These are phyloP conservation scores for Laterallus jamaicensis DNA, from an alignment of 2,113 vertebrate species.

Conservation along the genomic window DNA sequence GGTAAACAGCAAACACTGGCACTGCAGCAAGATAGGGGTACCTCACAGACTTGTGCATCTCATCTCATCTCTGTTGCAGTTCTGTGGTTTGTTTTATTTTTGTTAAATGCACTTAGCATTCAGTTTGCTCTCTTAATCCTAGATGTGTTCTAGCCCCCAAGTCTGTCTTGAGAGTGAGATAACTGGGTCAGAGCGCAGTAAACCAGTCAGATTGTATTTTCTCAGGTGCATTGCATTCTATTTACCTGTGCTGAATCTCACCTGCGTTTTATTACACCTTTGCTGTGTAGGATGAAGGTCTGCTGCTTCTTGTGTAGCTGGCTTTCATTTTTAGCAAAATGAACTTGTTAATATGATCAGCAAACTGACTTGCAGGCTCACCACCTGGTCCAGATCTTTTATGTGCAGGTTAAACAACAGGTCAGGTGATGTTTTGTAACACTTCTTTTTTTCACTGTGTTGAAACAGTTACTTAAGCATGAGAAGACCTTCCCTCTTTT, in stretches of 20 bases:
- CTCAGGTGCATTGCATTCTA: neutral
- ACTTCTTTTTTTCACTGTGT: neutral
- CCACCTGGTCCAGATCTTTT: neutral
- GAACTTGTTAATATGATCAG: neutral
- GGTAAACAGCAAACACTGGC: neutral
- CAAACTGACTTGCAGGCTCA: neutral
- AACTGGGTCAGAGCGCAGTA: neutral
- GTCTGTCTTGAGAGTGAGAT: neutral
- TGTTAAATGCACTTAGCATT: neutral
- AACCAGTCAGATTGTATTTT: neutral
- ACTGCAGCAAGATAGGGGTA: neutral
- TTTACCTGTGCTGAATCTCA: neutral
- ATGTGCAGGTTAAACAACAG: neutral
- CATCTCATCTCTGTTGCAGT: neutral
- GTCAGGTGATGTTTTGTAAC: neutral
- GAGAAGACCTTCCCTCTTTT: neutral
- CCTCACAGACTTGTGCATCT: neutral
- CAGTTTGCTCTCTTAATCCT: neutral
- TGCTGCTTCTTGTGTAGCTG: neutral
- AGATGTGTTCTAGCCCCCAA: neutral
- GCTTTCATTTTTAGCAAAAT: neutral
- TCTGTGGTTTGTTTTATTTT: neutral
- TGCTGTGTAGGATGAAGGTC: neutral
- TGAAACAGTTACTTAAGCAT: neutral
- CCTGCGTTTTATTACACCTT: conserved; percentile 16